Evolutionary conservation across 2,797 vertebrate species (phyloP).

Genomic region (Pseudomugil gertrudae): DNA sequence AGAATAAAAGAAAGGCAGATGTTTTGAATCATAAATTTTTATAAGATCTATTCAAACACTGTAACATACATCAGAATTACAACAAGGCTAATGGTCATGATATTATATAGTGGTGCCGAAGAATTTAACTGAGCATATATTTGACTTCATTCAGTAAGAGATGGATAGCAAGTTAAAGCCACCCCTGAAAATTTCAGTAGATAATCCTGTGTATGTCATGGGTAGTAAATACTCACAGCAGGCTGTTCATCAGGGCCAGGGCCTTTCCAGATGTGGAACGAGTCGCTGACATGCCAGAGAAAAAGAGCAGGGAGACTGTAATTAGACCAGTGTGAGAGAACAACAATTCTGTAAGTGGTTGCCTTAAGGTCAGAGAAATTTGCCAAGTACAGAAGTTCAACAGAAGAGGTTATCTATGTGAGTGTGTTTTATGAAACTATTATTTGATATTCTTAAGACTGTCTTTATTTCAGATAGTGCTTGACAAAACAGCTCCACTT

Average conservation of each 20-base stretch:
- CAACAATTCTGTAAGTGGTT: constrained; percentile 2
- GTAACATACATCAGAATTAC: constrained; percentile 13
- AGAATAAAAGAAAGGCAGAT: constrained; percentile 61
- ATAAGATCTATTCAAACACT: constrained; percentile 20
- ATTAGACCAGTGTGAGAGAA: background rate
- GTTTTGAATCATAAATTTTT: constrained; percentile 14
- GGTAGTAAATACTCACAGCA: constrained; percentile 65
- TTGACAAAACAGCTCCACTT: background rate
- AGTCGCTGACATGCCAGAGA: constrained; percentile 40
- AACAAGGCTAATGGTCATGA: constrained; percentile 16
- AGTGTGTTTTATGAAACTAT: background rate
- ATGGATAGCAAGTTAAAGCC: constrained; percentile 37
- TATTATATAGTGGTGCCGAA: constrained; percentile 1
- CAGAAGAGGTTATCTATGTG: background rate
- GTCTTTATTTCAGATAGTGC: background rate
- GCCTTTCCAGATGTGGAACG: constrained; percentile 78
- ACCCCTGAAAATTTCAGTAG: constrained; percentile 52
- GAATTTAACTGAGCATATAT: constrained; percentile 18
- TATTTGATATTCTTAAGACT: background rate
- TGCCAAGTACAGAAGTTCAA: background rate
- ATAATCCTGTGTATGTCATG: constrained; percentile 67
- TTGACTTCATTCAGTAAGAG: constrained; percentile 39
- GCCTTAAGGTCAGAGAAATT: background rate
- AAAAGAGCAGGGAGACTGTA: constrained; percentile 9
- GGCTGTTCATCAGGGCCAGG: constrained; percentile 55